These are phyloP conservation scores for Oreohelix idahoensis DNA, from an alignment of 1,140 invertebrate species.

Conservation along the genomic window DNA sequence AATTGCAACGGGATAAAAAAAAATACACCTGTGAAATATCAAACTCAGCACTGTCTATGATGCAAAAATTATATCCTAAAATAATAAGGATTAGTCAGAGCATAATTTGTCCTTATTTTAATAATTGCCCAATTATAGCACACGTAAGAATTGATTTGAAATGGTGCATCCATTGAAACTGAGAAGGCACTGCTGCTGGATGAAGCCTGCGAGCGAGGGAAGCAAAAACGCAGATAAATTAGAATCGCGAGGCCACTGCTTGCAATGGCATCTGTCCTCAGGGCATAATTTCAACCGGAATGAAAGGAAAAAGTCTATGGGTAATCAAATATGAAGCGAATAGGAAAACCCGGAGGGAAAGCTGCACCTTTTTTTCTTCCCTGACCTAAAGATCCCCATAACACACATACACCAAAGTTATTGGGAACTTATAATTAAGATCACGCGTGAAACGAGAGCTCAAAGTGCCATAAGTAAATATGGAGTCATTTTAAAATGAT, in stretches of 20 bases:
- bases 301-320: not conserved
- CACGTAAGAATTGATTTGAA: not conserved
- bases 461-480: not conserved
- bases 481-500: not conserved
- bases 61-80: not conserved
- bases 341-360: not conserved
- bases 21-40: not conserved
- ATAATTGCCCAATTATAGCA: conserved; percentile 6
- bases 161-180: not conserved
- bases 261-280: not conserved
- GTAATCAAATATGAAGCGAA: not conserved
- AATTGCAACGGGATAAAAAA: conserved; percentile 7
- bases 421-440: not conserved
- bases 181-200: not conserved
- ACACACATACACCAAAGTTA: not conserved
- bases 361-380: not conserved
- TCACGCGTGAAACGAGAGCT: not conserved
- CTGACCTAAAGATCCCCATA: not conserved
- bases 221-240: not conserved
- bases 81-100: not conserved
- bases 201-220: not conserved
- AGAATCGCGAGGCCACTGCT: not conserved
- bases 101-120: not conserved
- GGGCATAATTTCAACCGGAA: conserved; percentile 6
- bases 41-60: not conserved